phyloP scores from a whole-genome alignment of 2,888 invertebrate genomes.

The Thelaira solivaga region DNA sequence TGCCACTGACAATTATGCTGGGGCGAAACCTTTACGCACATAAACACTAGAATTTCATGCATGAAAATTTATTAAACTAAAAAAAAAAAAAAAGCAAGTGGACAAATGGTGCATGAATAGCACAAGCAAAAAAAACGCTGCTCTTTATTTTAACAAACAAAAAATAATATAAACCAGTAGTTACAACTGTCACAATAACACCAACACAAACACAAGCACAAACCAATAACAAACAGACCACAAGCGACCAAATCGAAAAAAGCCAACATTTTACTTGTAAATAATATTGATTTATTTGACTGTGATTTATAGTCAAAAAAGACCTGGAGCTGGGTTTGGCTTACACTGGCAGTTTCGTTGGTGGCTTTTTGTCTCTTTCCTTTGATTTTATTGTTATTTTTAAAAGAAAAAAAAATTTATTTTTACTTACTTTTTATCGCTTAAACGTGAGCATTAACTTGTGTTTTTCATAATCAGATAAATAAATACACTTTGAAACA shows the following conservation, averaged over 20 bases:
- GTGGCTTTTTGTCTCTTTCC: not conserved
- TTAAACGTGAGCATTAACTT: conserved; percentile 52
- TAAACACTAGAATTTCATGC: too few species aligned
- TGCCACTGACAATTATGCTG: conserved; percentile 12
- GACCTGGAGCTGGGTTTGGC: not conserved
- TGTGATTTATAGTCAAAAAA: conserved; percentile 50
- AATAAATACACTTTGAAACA: conserved; percentile 13
- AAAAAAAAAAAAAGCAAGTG: not conserved
- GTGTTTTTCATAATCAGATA: conserved; percentile 45
- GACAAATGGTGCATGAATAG: not conserved
- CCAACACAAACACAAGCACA: not conserved
- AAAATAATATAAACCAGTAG: too few species aligned
- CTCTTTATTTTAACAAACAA: not conserved
- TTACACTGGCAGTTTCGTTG: conserved; percentile 2
- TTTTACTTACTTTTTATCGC: conserved; percentile 36
- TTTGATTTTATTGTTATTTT: not conserved
- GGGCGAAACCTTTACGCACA: conserved; percentile 12
- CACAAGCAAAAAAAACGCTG: not conserved
- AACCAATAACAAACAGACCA: not conserved
- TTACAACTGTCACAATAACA: not conserved
- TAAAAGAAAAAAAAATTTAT: too few species aligned
- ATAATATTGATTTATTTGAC: conserved; percentile 55
- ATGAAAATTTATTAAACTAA: too few species aligned
- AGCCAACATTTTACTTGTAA: conserved; percentile 27
- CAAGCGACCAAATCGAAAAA: not conserved